These are phyloP conservation scores for Mustela nigripes DNA, from an alignment of 2,113 vertebrate species.

Conservation along the genomic window DNA sequence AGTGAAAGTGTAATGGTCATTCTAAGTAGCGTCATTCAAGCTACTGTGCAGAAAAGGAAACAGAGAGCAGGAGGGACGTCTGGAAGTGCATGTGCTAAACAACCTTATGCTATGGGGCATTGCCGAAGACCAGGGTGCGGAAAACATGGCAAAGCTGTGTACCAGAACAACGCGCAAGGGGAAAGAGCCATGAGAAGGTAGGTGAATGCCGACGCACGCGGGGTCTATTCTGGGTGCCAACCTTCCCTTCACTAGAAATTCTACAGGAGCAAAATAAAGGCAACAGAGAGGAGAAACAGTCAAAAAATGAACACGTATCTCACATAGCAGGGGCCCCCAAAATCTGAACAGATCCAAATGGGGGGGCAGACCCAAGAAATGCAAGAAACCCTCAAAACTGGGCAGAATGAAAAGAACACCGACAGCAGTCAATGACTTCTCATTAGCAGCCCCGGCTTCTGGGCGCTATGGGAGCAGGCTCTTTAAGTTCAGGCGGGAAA, in stretches of 20 bases:
- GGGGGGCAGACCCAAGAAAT: neutral
- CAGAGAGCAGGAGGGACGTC: neutral
- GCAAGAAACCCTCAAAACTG: neutral
- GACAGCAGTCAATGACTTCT: neutral
- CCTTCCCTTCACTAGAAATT: rapidly evolving
- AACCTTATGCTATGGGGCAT: rapidly evolving
- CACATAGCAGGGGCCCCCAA: rapidly evolving
- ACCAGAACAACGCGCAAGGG: rapidly evolving
- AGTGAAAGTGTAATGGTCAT: neutral
- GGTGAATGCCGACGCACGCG: rapidly evolving
- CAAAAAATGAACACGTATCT: rapidly evolving
- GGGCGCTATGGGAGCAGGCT: rapidly evolving
- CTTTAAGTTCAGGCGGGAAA: rapidly evolving
- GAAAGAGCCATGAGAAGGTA: rapidly evolving
- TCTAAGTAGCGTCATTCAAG: neutral
- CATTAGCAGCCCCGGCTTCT: rapidly evolving
- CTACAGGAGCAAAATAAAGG: neutral
- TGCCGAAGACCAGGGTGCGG: rapidly evolving
- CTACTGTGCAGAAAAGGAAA: rapidly evolving
- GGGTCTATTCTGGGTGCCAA: rapidly evolving
- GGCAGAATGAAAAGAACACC: neutral
- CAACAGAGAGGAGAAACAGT: neutral
- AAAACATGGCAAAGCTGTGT: rapidly evolving
- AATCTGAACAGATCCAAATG: neutral
- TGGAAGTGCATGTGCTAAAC: rapidly evolving